Evolutionary conservation across 2,888 invertebrate genomes (phyloP), one percentile per base, ranked within the genome.

Genomic region (Ametastegia equiseti): DNA sequence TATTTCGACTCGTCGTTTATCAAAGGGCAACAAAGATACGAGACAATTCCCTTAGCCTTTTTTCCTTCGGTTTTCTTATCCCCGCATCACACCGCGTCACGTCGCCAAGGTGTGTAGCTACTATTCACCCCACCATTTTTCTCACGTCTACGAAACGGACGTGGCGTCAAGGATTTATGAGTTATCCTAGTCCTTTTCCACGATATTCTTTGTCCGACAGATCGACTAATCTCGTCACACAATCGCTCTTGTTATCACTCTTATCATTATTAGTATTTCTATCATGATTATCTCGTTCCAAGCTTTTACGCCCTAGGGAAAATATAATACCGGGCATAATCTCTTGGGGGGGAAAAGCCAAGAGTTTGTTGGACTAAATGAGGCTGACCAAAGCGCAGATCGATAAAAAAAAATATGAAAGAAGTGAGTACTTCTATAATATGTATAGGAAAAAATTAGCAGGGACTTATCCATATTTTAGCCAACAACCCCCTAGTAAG

Each of bases 221-320:
- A 75, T 75, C 75, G 75, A 75, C 75, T 75, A 75, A 75, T 75
- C 75, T 75, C 75, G 75, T 75, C 50, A 36, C 75, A 54, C 50
- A 75, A 50, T 75, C 36, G 36, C 54, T 75, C 23, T 71, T 47
- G 45, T 71, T 71, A 71, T 71, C 47, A 71, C 27, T 71, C 45
- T 45, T 30, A 42, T 6, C 9, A 42, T 42, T 42, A 42, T 42
- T 42, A 42, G 5, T 42, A 42, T 42, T 9, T 5, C 42, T 9
- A 30, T 30, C 11, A 30, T 30, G 7, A 30, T 30, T 63, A 11
- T 11, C 27, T 36, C 54, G 13, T 50, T 33, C 73, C 36, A n/a
- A 19, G 19, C 23, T 47, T n/a, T n/a, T 47, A 54, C 36, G n/a
- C 54, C 36, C 36, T 19, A 36, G 36, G 75, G 75, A 19, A 11